Evolutionary conservation across 2,888 invertebrate genomes (phyloP), one percentile per base, ranked within the genome.

Genomic region (Scelioninae gen. 2): DNA sequence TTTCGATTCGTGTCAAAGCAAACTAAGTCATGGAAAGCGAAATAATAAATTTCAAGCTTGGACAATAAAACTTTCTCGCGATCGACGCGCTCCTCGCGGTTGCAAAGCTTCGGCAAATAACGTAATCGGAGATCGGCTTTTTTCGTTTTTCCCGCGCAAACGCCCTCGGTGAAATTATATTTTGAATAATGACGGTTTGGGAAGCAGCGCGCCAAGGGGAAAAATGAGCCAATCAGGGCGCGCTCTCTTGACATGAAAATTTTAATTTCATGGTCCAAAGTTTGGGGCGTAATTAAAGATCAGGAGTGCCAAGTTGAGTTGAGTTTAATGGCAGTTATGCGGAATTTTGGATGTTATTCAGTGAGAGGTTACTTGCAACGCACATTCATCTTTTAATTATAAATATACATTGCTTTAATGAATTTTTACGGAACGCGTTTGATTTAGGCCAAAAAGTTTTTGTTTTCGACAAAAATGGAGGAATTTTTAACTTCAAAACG

Each of bases 241-340:
- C 9, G 45, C 16, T 19, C 13, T 52, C 31, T 53, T 64, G 53
- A 37, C 35, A 35, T 35, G 52, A 31, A 65, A 48, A 67, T 50
- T 67, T 57, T 67, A 48, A 48, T 67, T 57, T 48, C 57, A 41
- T 50, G 15, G 41, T 41, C 22, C 41, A 41, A n/a, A n/a, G n/a
- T n/a, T n/a, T n/a, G n/a, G 37, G 25, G 48, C 41, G 57, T 57
- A 67, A 67, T 67, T 57, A 57, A 67, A 67, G 67, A 67, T 67
- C 48, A 31, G 22, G 33, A 57, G 39, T 46, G 57, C 67, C 50
- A 48, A 57, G 33, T 16, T 57, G 41, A 57, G 48, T 48, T 33
- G 41, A 57, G 67, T 48, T 55, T 55, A 55, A 46, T 55, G 53
- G 53, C 5, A 65, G 46, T 64, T 64, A 28, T 46, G 37, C 46